phyloP scores from a whole-genome alignment of 2,113 vertebrate species.

The Melanerpes aurifrons region DNA sequence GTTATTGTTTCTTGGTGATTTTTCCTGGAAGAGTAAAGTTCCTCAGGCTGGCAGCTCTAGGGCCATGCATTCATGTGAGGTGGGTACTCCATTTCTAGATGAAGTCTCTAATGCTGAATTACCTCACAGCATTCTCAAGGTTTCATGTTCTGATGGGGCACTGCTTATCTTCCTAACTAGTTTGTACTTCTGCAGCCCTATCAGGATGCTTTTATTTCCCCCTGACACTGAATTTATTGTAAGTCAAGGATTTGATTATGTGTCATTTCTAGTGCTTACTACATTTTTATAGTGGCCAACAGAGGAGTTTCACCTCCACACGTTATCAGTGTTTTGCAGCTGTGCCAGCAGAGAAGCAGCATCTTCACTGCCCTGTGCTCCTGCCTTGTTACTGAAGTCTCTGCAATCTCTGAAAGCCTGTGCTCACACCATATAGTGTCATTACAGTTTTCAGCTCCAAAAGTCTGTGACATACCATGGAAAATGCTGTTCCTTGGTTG shows the following conservation, averaged over 20 bases:
- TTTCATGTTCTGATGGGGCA: neutral
- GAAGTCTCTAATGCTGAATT: neutral
- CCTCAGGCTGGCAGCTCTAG: neutral
- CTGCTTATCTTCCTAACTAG: conserved; percentile 37
- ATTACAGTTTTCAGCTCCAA: neutral
- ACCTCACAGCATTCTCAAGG: rapidly evolving
- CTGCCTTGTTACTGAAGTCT: neutral
- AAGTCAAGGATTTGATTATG: neutral
- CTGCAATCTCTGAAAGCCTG: neutral
- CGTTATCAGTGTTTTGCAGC: conserved; percentile 25
- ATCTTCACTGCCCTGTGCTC: neutral
- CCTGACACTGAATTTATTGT: neutral
- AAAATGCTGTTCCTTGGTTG: neutral
- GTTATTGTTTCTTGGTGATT: neutral
- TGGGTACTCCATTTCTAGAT: neutral
- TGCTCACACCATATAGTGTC: neutral
- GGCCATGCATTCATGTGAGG: neutral
- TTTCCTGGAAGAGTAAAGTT: neutral
- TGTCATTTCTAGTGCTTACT: neutral
- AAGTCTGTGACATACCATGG: neutral
- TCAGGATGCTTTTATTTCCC: neutral
- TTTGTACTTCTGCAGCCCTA: neutral
- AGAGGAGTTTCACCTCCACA: neutral
- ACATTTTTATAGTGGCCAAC: neutral
- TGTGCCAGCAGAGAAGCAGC: neutral